phyloP scores from a whole-genome alignment of 2,797 vertebrate genomes.

The Brachyrhaphis roseni region DNA sequence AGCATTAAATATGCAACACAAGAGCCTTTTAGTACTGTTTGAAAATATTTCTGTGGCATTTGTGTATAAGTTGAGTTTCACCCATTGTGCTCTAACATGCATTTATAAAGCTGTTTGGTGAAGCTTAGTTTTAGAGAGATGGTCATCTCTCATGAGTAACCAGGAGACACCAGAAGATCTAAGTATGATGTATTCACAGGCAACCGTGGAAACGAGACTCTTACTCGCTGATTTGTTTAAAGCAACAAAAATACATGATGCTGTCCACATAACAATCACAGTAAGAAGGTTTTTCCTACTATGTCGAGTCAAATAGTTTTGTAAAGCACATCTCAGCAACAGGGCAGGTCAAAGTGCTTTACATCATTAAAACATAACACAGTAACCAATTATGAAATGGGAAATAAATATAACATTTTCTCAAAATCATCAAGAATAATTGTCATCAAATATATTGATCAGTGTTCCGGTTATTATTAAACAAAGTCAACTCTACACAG shows the following conservation, averaged over 20 bases:
- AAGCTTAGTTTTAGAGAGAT: neutral
- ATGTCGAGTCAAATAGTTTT: neutral
- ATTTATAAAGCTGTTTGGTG: neutral
- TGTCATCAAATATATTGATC: too few species aligned
- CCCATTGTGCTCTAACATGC: neutral
- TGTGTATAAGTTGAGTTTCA: neutral
- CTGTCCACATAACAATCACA: neutral
- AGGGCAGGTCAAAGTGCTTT: too few species aligned
- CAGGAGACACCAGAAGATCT: neutral
- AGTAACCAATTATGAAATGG: too few species aligned
- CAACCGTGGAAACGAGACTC: neutral
- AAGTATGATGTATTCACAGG: neutral
- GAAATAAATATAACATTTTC: too few species aligned
- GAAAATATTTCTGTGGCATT: conserved; percentile 7
- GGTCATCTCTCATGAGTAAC: neutral
- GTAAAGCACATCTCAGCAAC: neutral
- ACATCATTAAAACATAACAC: too few species aligned
- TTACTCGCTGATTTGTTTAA: neutral
- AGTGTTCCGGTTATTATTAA: too few species aligned
- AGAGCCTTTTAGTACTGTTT: conserved; percentile 7
- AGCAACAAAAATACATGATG: neutral
- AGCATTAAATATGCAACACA: conserved; percentile 33
- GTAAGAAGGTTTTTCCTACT: neutral
- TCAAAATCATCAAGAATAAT: too few species aligned
- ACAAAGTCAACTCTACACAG: too few species aligned